Percentiles rank a stretch among this genome's conserved stretches.
Conservation (phyloP, 1,140 invertebrate genomes). For the Brachionus angularis region DNA sequence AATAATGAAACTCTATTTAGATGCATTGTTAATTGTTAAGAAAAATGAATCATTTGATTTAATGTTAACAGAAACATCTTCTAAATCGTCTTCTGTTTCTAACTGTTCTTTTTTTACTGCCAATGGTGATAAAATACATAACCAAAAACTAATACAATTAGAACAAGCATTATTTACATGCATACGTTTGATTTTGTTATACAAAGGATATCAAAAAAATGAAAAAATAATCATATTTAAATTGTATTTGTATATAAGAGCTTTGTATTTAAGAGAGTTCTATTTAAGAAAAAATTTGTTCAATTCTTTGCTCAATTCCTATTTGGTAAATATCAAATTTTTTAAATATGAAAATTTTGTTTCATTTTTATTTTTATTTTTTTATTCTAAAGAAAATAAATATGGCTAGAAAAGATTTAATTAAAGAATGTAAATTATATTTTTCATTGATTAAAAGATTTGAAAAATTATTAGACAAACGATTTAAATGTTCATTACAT, state of each 20-base stretch:
- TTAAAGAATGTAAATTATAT: constrained; percentile 14
- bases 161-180: constrained; percentile 15
- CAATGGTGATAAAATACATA: constrained; percentile 24
- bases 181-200: constrained; percentile 16
- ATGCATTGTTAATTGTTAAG: not conserved
- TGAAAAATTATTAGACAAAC: not conserved
- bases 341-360: no score
- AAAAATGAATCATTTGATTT: not conserved
- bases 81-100: no score
- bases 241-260: constrained; percentile 39
- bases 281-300: constrained; percentile 28
- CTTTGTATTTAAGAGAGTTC: constrained; percentile 11
- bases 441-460: constrained; percentile 10
- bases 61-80: not conserved
- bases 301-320: constrained; percentile 17
- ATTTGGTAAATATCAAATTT: no score
- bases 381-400: no score
- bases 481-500: not conserved
- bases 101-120: no score
- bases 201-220: constrained; percentile 22
- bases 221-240: constrained; percentile 18
- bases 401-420: constrained; percentile 14
- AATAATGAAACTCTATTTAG: constrained; percentile 30
- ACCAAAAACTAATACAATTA: constrained; percentile 30
- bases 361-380: no score